Percentiles rank a stretch among this genome's conserved stretches.
Conservation (phyloP, 92 coral and sea anemone genomes). For the Parazoanthus swiftii region DNA sequence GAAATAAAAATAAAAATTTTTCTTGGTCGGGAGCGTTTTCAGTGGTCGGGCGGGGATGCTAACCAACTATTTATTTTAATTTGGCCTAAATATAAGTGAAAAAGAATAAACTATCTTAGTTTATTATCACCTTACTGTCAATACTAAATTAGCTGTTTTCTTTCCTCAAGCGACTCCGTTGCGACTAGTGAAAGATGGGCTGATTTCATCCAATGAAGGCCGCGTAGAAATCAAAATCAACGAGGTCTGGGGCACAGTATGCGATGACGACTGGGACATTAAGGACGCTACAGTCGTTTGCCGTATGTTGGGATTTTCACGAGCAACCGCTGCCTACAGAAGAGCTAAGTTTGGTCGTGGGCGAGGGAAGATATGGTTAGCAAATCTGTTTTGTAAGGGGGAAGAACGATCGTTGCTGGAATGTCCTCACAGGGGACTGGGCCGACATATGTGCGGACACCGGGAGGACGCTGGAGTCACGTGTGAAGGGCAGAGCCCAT, state of each 20-base stretch:
- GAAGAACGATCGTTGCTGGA: slow-evolving; percentile 30
- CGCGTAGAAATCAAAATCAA: slow-evolving; percentile 17
- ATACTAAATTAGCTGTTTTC: not conserved
- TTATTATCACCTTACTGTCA: too few relatives aligned
- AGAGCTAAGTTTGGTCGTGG: slow-evolving; percentile 34
- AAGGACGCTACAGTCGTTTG: slow-evolving; percentile 23
- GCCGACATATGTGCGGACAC: slow-evolving; percentile 8
- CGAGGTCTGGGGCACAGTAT: slow-evolving; percentile 24
- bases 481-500: not conserved
- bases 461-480: slow-evolving; percentile 16
- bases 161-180: not conserved
- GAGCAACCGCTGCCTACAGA: slow-evolving; percentile 24
- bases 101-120: too few relatives aligned
- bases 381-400: slow-evolving; percentile 21
- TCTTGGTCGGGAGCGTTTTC: too few relatives aligned
- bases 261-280: slow-evolving; percentile 24
- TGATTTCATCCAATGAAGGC: not conserved
- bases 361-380: slow-evolving; percentile 33
- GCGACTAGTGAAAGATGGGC: not conserved
- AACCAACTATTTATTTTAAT: too few relatives aligned
- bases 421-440: slow-evolving; percentile 12
- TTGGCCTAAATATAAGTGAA: too few relatives aligned
- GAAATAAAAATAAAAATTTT: too few relatives aligned
- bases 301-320: slow-evolving; percentile 28
- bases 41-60: too few relatives aligned